Evolutionary conservation across 53 echinoderm and acorn worm species (phyloP), one percentile per base, ranked within the genome.

Genomic region (Temnopleurus reevesii): DNA sequence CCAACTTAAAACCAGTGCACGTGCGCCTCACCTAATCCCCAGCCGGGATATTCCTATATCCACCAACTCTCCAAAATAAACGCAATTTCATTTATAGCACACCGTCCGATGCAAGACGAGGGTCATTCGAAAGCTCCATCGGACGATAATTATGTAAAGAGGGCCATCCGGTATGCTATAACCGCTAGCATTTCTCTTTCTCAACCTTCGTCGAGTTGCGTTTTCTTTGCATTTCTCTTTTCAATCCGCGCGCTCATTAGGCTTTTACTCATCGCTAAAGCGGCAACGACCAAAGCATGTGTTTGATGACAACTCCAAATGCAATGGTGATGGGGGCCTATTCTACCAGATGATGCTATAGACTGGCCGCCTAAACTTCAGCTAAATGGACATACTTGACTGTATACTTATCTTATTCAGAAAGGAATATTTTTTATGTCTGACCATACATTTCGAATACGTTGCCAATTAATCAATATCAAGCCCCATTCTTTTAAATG

Each of bases 261-360:
- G 76, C 76, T 44, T 51, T 76, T 25, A 41, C 76, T 76, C 76
- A 76, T 45, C 45, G 76, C 76, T 76, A 12, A 51, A 51, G 53
- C 28, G 25, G 81, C 81, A 53, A 81, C 53, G 81, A 53, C 51
- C 26, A 81, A 81, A 81, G 81, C 81, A 81, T 53, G 53, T 81
- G 81, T 31, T 44, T 81, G 81, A 81, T 79, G 45, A 44, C 79
- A 27, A 46, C 51, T 49, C 85, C 60, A 84, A 84, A 57, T 59
- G 58, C 33, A 84, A 84, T 27, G 45, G 44, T 23, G 45, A 41
- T 9, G 8, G 9, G 53, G 9, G 24, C 23, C 45, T 5, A 45
- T 35, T 44, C 30, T 43, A 31, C 63, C 63, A 63, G 63, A 63
- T 63, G 63, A 63, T 4, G 29, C 63, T 33, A 5, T 33, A 3